Conservation (phyloP, 2,888 invertebrate species). For the Coenonympha glycerion region DNA sequence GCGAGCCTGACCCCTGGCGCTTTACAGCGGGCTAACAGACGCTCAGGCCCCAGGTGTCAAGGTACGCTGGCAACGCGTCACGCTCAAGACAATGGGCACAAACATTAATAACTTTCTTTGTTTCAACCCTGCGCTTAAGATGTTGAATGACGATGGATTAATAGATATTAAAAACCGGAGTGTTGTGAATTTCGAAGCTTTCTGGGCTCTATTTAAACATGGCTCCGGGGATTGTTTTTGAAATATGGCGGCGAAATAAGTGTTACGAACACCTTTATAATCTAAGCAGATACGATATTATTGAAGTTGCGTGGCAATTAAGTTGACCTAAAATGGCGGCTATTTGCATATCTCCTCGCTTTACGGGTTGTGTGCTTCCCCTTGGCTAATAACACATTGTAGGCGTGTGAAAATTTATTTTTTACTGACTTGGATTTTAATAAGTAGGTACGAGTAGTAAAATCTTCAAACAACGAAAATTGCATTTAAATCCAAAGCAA, state of each 20-base stretch:
- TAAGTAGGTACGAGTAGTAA: too few relatives aligned
- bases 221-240: background rate
- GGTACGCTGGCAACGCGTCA: conserved; percentile 45
- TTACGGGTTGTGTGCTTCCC: too few relatives aligned
- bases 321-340: too few relatives aligned
- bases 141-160: conserved; percentile 33
- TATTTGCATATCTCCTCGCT: too few relatives aligned
- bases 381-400: too few relatives aligned
- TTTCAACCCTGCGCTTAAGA: conserved; percentile 40
- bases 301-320: background rate
- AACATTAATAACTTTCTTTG: conserved; percentile 74
- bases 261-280: background rate
- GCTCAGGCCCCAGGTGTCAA: conserved; percentile 32
- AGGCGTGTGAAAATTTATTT: too few relatives aligned
- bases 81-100: conserved; percentile 62
- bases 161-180: conserved; percentile 35
- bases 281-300: background rate
- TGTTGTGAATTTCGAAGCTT: conserved; percentile 10
- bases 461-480: too few relatives aligned
- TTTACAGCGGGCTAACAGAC: conserved; percentile 29
- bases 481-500: too few relatives aligned
- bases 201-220: conserved; percentile 3
- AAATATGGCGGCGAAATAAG: too few relatives aligned
- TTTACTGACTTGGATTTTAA: too few relatives aligned
- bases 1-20: conserved; percentile 36